Evolutionary conservation across 2,797 vertebrate species (phyloP), one percentile per base, ranked within the genome.

Genomic region (Peromyscus melanophrys): DNA sequence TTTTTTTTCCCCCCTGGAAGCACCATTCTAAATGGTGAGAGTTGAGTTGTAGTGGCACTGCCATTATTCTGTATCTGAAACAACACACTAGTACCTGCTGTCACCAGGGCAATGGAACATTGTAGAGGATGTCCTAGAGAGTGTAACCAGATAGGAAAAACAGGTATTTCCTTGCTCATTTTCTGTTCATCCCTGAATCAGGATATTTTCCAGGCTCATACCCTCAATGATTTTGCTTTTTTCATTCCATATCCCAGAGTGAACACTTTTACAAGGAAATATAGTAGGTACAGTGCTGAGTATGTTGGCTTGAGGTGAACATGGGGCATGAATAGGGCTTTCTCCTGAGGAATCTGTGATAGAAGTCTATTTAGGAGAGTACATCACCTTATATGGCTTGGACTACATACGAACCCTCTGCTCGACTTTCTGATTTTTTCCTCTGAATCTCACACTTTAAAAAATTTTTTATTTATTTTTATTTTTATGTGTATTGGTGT

Each of bases 141-240:
- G 13, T 93, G 43, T 57, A 85, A 46, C 57, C 76, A 65, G 71
- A 71, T 57, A 89, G 85, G 80, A 90, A 80, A 88, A 37, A 57
- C 6, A 21, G 43, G 31, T 65, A n/a, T 73, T 88, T 69, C 9
- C 14, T 94, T 86, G 1, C 23, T 65, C 46, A 80, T 85, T 40
- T 78, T 92, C 49, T 90, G 14, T 0, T 86, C 17, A 71, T 67
- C 11, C 43, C n/a, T 46, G 29, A 88, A 27, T 43, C 73, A 61
- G 13, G 69, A 25, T 59, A 25, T 31, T 95, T 29, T 90, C 31
- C 52, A 94, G 13, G 19, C 7, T 43, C 84, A 52, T 34, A 21
- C 77, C 5, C n/a, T 86, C 19, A 65, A 8, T n/a, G 0, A 25
- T 65, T 69, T 89, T 63, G 57, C 37, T 25, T 61, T 93, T n/a